Evolutionary conservation across 2,797 vertebrate species (phyloP).

Genomic region (Clarias laeviceps): DNA sequence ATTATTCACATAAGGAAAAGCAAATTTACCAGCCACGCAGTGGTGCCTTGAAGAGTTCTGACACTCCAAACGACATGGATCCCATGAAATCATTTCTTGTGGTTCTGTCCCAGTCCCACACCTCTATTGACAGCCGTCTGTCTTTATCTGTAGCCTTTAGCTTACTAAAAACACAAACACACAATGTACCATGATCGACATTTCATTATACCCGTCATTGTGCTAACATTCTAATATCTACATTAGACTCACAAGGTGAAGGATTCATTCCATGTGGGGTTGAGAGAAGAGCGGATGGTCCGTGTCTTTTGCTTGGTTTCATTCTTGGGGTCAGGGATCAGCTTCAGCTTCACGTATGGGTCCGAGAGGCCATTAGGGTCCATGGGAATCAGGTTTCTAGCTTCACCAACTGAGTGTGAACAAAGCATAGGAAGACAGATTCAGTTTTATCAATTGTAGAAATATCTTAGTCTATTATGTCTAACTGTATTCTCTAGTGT

Average conservation of each 20-base stretch:
- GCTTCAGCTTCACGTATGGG: constrained; percentile 96
- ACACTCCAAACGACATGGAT: constrained; percentile 97
- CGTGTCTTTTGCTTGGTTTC: constrained; percentile 98
- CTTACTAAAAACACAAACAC: constrained; percentile 75
- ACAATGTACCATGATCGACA: background rate
- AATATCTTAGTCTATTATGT: background rate
- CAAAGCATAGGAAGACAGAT: constrained; percentile 38
- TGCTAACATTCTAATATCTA: background rate
- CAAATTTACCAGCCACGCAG: constrained; percentile 87
- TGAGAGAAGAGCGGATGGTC: constrained; percentile 94
- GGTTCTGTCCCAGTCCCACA: constrained; percentile 98
- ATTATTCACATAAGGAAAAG: background rate
- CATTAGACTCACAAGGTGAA: constrained; percentile 90
- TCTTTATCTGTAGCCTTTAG: constrained; percentile 92
- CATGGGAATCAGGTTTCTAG: constrained; percentile 97
- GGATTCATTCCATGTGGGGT: constrained; percentile 94
- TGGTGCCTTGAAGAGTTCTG: constrained; percentile 91
- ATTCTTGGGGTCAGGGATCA: constrained; percentile 96
- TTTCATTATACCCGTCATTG: background rate
- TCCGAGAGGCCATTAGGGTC: constrained; percentile 96
- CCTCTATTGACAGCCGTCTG: constrained; percentile 91
- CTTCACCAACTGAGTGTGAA: constrained; percentile 84
- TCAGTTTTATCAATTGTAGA: constrained; percentile 1
- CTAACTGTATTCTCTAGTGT: too few relatives aligned
- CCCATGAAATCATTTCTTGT: constrained; percentile 98